A percentile compares a stretch with the other conserved stretches of the same genome.
phyloP scores from a whole-genome alignment of 2,888 invertebrate genomes.

The Dyspetes luteomarginatus region DNA sequence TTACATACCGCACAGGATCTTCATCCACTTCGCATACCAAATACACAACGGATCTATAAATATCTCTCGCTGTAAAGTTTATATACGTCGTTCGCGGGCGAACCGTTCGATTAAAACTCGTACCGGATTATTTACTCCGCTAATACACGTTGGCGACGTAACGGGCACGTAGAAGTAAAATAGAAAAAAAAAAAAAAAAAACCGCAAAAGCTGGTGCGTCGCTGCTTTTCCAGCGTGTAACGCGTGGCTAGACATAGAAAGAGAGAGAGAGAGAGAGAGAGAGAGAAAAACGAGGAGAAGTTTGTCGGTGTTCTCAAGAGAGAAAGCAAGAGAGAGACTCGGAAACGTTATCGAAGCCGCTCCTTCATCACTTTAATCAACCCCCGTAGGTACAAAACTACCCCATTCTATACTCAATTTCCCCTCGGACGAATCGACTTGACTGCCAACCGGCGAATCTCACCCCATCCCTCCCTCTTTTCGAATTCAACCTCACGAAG shows the following conservation, averaged over 20 bases:
- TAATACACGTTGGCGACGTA: constrained; percentile 35
- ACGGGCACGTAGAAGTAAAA: constrained; percentile 13
- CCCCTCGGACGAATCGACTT: constrained; percentile 7
- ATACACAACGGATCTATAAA: constrained; percentile 52
- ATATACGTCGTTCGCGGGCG: constrained; percentile 23
- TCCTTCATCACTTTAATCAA: constrained; percentile 81
- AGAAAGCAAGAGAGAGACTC: background rate
- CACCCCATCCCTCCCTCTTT: background rate
- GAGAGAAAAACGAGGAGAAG: background rate
- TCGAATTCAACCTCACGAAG: constrained; percentile 21
- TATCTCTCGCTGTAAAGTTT: constrained; percentile 26
- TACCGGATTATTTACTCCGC: constrained; percentile 54
- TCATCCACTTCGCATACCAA: constrained; percentile 25
- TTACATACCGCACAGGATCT: background rate
- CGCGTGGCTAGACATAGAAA: background rate
- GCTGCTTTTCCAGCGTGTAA: constrained; percentile 22
- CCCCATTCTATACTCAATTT: constrained; percentile 29
- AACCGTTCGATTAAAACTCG: constrained; percentile 52
- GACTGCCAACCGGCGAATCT: background rate
- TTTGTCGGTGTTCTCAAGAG: constrained; percentile 16
- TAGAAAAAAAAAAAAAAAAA: background rate
- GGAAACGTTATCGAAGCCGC: constrained; percentile 77
- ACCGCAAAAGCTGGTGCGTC: background rate
- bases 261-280: constrained; percentile 5
- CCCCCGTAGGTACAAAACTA: constrained; percentile 52